Percentiles rank a stretch among this genome's conserved stretches.
Evolutionary conservation across 1,140 invertebrate species (phyloP).

Genomic region (Pachypsylla venusta): DNA sequence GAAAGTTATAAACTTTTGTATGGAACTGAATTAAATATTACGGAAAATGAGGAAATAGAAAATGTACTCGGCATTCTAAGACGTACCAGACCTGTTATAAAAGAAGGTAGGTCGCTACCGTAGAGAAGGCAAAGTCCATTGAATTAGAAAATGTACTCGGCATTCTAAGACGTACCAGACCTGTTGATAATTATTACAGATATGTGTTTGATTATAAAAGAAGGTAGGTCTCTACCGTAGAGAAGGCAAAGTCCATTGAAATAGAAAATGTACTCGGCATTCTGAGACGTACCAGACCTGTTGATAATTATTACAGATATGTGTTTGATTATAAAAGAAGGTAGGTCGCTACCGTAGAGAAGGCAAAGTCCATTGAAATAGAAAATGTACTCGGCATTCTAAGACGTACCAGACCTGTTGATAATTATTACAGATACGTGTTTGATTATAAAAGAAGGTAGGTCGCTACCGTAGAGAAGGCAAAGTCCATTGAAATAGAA

Average conservation of each 20-base stretch:
- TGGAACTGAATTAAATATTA: background rate
- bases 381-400: background rate
- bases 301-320: conserved; percentile 4
- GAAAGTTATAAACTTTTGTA: background rate
- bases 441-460: conserved; percentile 8
- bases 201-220: conserved; percentile 6
- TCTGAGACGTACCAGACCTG: background rate
- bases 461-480: too few relatives aligned
- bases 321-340: conserved; percentile 7
- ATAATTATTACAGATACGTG: conserved; percentile 2
- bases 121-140: too few relatives aligned
- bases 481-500: too few relatives aligned
- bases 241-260: too few relatives aligned
- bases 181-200: conserved; percentile 4
- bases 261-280: background rate
- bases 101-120: conserved; percentile 6
- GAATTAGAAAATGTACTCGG: background rate
- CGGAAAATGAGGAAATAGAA: background rate
- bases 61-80: background rate
- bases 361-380: too few relatives aligned
- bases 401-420: background rate
- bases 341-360: too few relatives aligned
- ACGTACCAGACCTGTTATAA: conserved; percentile 1
- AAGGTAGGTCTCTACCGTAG: too few relatives aligned
- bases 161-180: background rate